Base-by-base conservation (phyloP, 1,140 invertebrate species). In the Drosophila suzukii region DNA sequence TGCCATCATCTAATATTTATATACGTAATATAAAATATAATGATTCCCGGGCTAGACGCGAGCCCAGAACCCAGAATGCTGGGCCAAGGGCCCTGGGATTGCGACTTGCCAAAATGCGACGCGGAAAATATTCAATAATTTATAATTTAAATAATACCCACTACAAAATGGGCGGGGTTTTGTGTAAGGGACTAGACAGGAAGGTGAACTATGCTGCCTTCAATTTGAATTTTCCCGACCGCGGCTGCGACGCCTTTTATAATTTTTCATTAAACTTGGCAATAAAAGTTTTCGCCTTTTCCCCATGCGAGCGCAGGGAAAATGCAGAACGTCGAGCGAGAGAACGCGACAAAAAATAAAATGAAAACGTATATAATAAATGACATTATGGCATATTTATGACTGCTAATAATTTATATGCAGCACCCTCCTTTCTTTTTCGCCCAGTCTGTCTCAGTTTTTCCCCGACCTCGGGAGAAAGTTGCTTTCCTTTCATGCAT, bases 211-310 rank as follows among this genome's bases (percentile, higher is more conserved):
- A 81, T 86, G 78, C 66, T 66, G 66, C 55, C 78, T 68, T 72
- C 41, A 63, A 83, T 84, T 84, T 84, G 82, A 77, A 78, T 85
- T 70, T 74, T 71, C 17, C 27, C 58, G 56, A 46, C 66, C 44
- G 39, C 53, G 60, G 57, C 75, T 56, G 62, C 79, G 73, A 43
- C 62, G 81, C 81, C 82, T 89, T 88, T 88, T 88, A 88, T 89
- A 88, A 88, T 89, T 88, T 88, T 88, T 88, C 83, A 88, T 88
- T 88, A 88, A 88, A 88, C 84, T 88, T 88, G 83, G 83, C 84
- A 88, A 88, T 88, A 88, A 89, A 88, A 88, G 84, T 88, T 88
- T 80, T 83, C 68, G 68, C 72, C 75, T 78, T 78, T 72, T 65
- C 78, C 82, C 82, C 72, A 82, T 86, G 84, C 75, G 75, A 34